Percentiles rank a stretch among this genome's conserved stretches.
Evolutionary conservation across 35 echinoderm and acorn worm genomes (phyloP).

Genomic region (Apostichopus californicus): DNA sequence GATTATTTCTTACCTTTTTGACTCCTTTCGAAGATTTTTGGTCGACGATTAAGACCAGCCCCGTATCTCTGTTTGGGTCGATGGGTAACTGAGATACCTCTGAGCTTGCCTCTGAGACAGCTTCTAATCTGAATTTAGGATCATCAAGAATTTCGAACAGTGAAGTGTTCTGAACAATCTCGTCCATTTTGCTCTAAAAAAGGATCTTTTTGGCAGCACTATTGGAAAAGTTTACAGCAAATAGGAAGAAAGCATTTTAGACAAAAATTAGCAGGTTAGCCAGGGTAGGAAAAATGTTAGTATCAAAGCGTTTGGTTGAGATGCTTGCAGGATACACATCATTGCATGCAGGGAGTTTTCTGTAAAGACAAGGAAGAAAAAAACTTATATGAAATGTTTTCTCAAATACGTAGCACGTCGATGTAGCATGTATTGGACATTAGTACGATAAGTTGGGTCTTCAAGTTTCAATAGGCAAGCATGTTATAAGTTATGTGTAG

Average conservation of each 20-base stretch:
- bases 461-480: too few relatives aligned
- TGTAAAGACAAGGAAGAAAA: neutral
- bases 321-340: neutral
- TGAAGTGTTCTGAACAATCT: neutral
- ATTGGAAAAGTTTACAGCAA: neutral
- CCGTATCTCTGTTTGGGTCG: neutral
- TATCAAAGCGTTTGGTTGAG: too few relatives aligned
- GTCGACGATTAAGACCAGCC: neutral
- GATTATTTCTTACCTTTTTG: slow-evolving; percentile 5
- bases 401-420: too few relatives aligned
- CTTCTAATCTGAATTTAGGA: neutral
- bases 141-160: neutral
- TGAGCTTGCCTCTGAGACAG: neutral
- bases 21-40: neutral
- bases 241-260: neutral
- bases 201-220: neutral
- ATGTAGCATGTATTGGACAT: too few relatives aligned
- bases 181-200: neutral
- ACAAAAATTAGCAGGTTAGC: neutral
- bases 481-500: too few relatives aligned
- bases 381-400: neutral
- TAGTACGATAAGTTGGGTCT: too few relatives aligned
- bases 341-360: neutral
- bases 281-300: neutral
- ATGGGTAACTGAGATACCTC: neutral